Evolutionary conservation across 2,888 invertebrate species (phyloP), one percentile per base, ranked within the genome.

Genomic region (Lasioglossum calceatum): DNA sequence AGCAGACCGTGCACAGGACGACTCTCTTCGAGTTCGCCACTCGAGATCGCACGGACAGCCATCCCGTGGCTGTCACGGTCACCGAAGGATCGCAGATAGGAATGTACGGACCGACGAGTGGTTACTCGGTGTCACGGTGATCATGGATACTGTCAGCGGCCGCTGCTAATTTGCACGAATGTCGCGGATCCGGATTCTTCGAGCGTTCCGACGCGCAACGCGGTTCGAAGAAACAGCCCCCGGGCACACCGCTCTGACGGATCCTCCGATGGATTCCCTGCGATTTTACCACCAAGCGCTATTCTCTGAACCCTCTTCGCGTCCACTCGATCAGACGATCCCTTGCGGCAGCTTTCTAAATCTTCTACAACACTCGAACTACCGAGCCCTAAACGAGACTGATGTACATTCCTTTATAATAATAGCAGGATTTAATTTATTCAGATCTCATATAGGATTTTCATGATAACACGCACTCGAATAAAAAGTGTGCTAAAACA

Each of bases 131-230:
- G 87, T 87, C 84, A 87, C 87, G 87, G 84, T 84, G 87, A 87
- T 87, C 87, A 84, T 77, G 87, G 87, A 87, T 87, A 87, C 87
- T 87, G 87, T 87, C 87, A 83, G 79, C 50, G 76, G 79, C 64
- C 80, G 71, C 79, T 87, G 87, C 87, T 87, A 87, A 87, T 87
- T 87, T 87, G 87, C 87, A 86, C 87, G 87, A 81, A 79, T 84
- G 87, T 87, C 87, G 83, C 72, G 67, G 86, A 81, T 86, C 87
- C 81, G 79, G 87, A 80, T 86, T 86, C 83, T 86, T 87, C 79
- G 86, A 77, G 54, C 84, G 84, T 84, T 84, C 67, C 77, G 77
- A 79, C 79, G 12, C 23, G 58, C 32, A 36, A 32, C 47, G 54
- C 44, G 85, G 19, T 84, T 79, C 85, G 44, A 8, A 84, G 84